Base-by-base conservation (phyloP, 2,797 vertebrate genomes). In the Cyprinella venusta region DNA sequence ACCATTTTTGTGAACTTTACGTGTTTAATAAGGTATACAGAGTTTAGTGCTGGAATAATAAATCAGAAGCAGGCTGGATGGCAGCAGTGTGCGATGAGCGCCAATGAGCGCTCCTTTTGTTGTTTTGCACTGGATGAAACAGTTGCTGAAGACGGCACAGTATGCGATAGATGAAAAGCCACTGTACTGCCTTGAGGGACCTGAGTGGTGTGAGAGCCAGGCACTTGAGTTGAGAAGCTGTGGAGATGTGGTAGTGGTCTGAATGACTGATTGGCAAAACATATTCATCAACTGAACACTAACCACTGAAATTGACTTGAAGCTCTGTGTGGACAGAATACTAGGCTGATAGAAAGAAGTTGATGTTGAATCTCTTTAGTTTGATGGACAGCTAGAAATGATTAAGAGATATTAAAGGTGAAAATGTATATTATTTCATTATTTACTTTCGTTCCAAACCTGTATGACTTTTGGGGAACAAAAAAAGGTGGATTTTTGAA, bases 71-170 rank as follows among this genome's bases (percentile, higher is more conserved):
- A 56, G 74, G 74, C 83, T 68, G 65, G 19, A 50, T 83, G 75
- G 50, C 24, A 76, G 38, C 12, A 50, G 70, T 85, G 68, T 69
- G 52, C 18, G 42, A 69, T 77, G 54, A 78, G 83, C 67, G 18
- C 67, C 84, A 88, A 80, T 87, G 81, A 72, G 85, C n/a, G 75
- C 52, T 76, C 40, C 67, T 86, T 82, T 86, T 76, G 64, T 84
- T 86, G 79, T 72, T 56, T 80, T 79, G 64, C 79, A 76, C 69
- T 86, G 68, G 68, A 81, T 71, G 75, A 81, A 86, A 83, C 79
- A 75, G 75, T 65, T 64, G 79, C 80, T 76, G 80, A 76, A 72
- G 72, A 69, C 21, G 8, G 84, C 74, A 67, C 40, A 61, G 70
- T 84, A 74, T 80, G 79, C 64, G 59, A 77, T 65, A 72, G 75